Evolutionary conservation across 2,888 invertebrate species (phyloP).

Genomic region (Diarsia dahlii): DNA sequence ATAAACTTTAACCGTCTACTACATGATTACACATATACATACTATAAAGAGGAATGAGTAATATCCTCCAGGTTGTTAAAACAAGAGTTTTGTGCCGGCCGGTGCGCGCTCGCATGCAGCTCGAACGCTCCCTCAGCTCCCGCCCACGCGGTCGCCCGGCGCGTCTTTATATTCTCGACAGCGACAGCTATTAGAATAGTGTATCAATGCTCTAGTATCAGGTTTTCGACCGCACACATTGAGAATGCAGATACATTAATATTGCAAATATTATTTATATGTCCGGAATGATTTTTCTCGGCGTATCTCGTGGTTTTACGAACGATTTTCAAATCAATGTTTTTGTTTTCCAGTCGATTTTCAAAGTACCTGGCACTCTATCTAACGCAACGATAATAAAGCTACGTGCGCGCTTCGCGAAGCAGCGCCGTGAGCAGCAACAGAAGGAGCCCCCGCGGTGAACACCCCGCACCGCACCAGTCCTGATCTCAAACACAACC

Average conservation of each 20-base stretch:
- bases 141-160: too few relatives aligned
- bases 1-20: too few relatives aligned
- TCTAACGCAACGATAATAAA: conserved; percentile 92
- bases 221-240: too few relatives aligned
- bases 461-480: conserved; percentile 64
- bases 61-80: too few relatives aligned
- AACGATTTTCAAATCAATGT: not conserved
- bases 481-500: conserved; percentile 83
- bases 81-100: too few relatives aligned
- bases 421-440: conserved; percentile 89
- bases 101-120: too few relatives aligned
- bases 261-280: not conserved
- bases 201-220: not conserved
- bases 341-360: conserved; percentile 93
- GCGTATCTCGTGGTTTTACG: not conserved
- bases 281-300: not conserved
- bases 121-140: too few relatives aligned
- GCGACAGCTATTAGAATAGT: too few relatives aligned
- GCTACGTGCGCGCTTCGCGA: conserved; percentile 90
- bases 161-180: too few relatives aligned
- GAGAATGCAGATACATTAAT: too few relatives aligned
- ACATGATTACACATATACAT: too few relatives aligned
- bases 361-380: conserved; percentile 95
- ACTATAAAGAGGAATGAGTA: too few relatives aligned
- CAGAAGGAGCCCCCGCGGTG: conserved; percentile 86